phyloP scores from a whole-genome alignment of 2,113 vertebrate genomes.

The Carollia perspicillata region DNA sequence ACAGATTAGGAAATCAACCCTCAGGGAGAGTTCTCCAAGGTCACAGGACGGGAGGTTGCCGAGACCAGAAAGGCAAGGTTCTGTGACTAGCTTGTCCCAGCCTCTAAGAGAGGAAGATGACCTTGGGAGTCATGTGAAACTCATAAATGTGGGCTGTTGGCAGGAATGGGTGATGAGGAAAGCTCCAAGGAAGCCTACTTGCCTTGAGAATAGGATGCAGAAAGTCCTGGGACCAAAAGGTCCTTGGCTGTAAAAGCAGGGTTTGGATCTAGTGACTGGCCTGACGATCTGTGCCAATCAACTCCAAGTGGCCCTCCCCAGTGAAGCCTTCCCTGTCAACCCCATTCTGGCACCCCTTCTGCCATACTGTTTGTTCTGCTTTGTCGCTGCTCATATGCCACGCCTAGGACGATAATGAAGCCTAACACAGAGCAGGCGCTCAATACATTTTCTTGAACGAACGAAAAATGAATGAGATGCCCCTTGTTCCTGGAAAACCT shows the following conservation, averaged over 20 bases:
- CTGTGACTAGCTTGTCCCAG: background rate
- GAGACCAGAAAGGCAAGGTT: background rate
- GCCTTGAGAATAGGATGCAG: background rate
- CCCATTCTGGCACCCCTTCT: background rate
- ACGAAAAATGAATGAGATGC: background rate
- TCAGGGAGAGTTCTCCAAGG: background rate
- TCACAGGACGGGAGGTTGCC: background rate
- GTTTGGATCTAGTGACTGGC: background rate
- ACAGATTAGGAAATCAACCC: constrained; percentile 15
- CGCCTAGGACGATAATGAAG: background rate
- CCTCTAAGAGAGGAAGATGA: constrained; percentile 29
- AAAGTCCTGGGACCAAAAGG: background rate
- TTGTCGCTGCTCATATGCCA: background rate
- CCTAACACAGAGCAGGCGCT: background rate
- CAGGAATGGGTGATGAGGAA: background rate
- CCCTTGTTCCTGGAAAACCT: background rate
- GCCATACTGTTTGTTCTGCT: background rate
- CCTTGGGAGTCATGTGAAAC: constrained; percentile 65
- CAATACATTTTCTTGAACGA: background rate
- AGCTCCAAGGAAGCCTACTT: background rate
- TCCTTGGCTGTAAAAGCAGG: background rate
- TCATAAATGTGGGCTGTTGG: constrained; percentile 29
- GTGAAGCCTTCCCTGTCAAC: background rate
- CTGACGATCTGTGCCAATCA: background rate
- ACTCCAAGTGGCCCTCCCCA: background rate